A percentile compares a stretch with the other conserved stretches of the same genome.
phyloP scores from a whole-genome alignment of 2,113 vertebrate species.

The Spermophilus dauricus region DNA sequence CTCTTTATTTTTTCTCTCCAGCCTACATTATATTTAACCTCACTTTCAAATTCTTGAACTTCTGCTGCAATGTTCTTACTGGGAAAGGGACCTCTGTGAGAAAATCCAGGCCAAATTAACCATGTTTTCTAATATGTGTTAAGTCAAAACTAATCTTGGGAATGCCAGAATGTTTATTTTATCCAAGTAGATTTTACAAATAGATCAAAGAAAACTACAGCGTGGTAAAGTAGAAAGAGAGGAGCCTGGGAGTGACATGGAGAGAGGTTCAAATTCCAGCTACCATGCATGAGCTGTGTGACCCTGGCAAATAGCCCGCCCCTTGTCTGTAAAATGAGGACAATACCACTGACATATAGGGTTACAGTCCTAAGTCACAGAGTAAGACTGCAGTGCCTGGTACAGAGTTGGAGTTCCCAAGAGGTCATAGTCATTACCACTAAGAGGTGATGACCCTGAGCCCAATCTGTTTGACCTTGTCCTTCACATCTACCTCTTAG shows the following conservation, averaged over 20 bases:
- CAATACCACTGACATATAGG: too few relatives aligned
- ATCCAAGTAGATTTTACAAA: neutral
- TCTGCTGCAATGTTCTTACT: neutral
- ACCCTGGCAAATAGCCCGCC: neutral
- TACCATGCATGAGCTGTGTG: neutral
- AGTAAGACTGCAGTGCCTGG: neutral
- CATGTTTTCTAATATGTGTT: conserved; percentile 4
- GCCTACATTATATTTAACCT: conserved; percentile 22
- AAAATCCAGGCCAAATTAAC: neutral
- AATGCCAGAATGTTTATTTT: conserved; percentile 36
- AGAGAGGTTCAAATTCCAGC: neutral
- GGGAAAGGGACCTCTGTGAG: conserved; percentile 50
- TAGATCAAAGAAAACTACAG: neutral
- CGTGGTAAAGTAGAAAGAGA: neutral
- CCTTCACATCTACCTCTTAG: neutral
- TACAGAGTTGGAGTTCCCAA: neutral
- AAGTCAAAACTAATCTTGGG: conserved; percentile 46
- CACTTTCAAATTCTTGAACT: conserved; percentile 36
- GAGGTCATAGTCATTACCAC: neutral
- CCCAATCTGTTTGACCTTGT: neutral
- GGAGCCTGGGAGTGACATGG: neutral
- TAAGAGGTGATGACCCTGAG: too few relatives aligned
- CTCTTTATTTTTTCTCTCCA: neutral
- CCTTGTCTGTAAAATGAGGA: neutral
- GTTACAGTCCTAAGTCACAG: neutral